Evolutionary conservation across 2,113 vertebrate genomes (phyloP).

Genomic region (Nothocercus julius): DNA sequence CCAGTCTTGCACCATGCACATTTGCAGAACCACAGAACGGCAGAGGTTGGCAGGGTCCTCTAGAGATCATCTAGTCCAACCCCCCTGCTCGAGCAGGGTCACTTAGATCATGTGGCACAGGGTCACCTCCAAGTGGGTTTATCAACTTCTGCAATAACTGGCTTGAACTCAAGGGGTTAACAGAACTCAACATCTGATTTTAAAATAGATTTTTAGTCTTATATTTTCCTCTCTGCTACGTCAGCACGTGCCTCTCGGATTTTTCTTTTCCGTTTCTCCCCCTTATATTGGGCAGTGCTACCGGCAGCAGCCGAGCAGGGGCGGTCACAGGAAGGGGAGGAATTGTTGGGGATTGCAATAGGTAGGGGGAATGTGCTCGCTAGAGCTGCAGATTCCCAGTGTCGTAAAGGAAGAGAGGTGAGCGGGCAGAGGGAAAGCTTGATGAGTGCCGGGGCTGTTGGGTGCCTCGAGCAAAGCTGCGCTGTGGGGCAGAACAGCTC

Average conservation of each 20-base stretch:
- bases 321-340: background rate
- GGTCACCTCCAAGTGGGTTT: too few relatives aligned
- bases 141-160: background rate
- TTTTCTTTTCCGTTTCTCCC: background rate
- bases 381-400: background rate
- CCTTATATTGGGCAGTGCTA: background rate
- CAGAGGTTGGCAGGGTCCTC: too few relatives aligned
- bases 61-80: too few relatives aligned
- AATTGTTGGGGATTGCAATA: background rate
- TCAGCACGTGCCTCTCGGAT: fast-evolving
- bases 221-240: background rate
- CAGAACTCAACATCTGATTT: background rate
- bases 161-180: background rate
- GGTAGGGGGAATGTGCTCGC: background rate
- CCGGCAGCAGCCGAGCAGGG: background rate
- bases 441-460: fast-evolving
- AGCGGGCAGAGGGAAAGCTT: background rate
- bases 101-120: too few relatives aligned
- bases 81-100: too few relatives aligned
- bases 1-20: background rate
- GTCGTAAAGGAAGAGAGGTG: background rate
- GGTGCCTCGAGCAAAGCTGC: background rate
- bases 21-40: too few relatives aligned
- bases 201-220: background rate
- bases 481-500: background rate